Base-by-base conservation (phyloP, 1,140 invertebrate species). In the Delia radicum region DNA sequence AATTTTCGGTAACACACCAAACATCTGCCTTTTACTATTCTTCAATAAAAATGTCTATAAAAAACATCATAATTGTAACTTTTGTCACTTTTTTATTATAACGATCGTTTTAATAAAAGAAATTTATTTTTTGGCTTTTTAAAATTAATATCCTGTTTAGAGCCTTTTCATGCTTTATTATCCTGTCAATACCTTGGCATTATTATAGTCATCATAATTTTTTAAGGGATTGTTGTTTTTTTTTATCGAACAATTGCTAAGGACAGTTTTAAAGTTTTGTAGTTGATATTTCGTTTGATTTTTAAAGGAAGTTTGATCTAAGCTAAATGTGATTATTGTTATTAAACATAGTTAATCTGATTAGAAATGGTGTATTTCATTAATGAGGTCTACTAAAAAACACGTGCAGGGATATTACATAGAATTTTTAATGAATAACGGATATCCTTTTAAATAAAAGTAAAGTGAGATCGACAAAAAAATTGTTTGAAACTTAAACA, bases 141-240 rank as follows among this genome's bases (percentile, higher is more conserved):
- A 18, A 71, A 67, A 81, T 77, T 5, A 48, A 55, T 55, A 21
- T 55, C n/a, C 46, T 21, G 46, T 21, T 55, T 55, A 21, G n/a
- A 77, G 82, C 82, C 82, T 84, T 83, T 84, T 81, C 82, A 84
- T 79, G 82, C 78, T 82, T 80, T 78, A 80, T 84, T 84, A 84
- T 82, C 80, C 80, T 80, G 80, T 82, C 82, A 84, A 82, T 84
- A 78, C 80, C 61, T 71, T 24, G 71, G 65, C 75, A 80, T 82
- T 82, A 81, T 62, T 73, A 42, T 63, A 37, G 73, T 67, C 42
- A 48, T 75, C 74, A 55, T 26, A 15, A 63, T 27, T 48, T 18
- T 67, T 75, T 21, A 21, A 21, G 8, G n/a, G 15, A 21, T 55
- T 55, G 18, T 5, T 10, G 18, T 5, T 55, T 21, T 21, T 55